phyloP scores from a whole-genome alignment of 2,888 invertebrate species.

The Trachelus troglodyta region DNA sequence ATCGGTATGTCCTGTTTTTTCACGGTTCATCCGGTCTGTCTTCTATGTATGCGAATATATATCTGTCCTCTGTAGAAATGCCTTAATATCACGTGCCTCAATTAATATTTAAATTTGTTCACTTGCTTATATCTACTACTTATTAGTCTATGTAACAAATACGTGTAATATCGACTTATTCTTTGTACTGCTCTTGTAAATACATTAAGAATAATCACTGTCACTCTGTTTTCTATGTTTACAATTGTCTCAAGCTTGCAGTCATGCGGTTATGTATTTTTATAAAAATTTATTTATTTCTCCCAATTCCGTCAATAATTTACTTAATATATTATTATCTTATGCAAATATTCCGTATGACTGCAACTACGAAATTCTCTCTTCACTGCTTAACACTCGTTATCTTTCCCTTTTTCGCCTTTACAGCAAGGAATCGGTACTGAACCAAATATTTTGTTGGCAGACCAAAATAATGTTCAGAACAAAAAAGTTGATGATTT shows the following conservation, averaged over 20 bases:
- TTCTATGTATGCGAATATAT: constrained; percentile 35
- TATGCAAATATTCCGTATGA: no score
- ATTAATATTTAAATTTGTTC: constrained; percentile 58
- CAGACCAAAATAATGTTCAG: no score
- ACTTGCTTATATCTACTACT: constrained; percentile 54
- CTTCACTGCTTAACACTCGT: background rate
- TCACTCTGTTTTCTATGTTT: constrained; percentile 34
- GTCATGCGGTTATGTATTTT: background rate
- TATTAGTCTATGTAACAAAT: constrained; percentile 51
- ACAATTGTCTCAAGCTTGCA: background rate
- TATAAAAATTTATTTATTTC: no score
- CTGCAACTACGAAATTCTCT: no score
- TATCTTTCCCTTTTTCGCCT: background rate
- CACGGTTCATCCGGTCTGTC: no score
- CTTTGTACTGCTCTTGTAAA: constrained; percentile 61
- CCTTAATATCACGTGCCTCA: constrained; percentile 61
- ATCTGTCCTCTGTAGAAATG: constrained; percentile 55
- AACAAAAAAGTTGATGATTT: no score
- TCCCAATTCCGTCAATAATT: no score
- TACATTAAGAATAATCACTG: constrained; percentile 58
- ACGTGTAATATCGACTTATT: constrained; percentile 59
- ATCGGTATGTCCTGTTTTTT: no score
- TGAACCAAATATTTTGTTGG: no score
- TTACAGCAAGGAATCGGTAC: no score
- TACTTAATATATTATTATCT: no score